Percentiles rank a stretch among this genome's conserved stretches.
Evolutionary conservation across 2,797 vertebrate genomes (phyloP).

Genomic region (Spheniscus humboldti): DNA sequence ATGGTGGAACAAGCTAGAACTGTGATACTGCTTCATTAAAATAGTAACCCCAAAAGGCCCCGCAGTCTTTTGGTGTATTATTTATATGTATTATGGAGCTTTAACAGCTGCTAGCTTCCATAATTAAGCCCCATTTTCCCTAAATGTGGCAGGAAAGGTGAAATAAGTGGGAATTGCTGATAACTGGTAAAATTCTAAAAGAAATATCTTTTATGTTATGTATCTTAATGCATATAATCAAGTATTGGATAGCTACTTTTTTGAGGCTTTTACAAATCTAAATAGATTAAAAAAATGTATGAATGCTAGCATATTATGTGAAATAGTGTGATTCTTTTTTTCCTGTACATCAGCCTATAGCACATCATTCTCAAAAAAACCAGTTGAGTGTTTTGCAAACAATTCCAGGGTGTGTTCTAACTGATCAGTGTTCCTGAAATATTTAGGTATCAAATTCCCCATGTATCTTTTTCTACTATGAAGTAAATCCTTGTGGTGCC

Average conservation of each 20-base stretch:
- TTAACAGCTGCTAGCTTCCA: conserved; percentile 14
- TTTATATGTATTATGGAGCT: neutral
- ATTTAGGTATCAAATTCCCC: neutral
- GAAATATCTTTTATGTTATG: neutral
- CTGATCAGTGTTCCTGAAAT: neutral
- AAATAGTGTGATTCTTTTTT: neutral
- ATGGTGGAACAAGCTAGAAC: neutral
- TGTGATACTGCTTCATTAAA: neutral
- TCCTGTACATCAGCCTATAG: neutral
- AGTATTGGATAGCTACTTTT: neutral
- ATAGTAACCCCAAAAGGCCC: neutral
- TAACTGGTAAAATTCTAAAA: neutral
- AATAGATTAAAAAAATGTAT: neutral
- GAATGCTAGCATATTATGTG: neutral
- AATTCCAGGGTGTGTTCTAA: neutral
- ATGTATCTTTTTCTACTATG: neutral
- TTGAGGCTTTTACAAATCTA: neutral
- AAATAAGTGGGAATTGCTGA: conserved; percentile 3
- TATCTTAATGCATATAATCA: neutral
- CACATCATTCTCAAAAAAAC: neutral
- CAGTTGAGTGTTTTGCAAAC: neutral
- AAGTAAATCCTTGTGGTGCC: neutral
- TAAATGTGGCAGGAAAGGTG: neutral
- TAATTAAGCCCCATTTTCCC: conserved; percentile 12
- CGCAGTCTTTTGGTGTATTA: neutral